Evolutionary conservation across 30 jellyfish, hydroid and myxozoan genomes (phyloP), one percentile per base, ranked within the genome.

Genomic region (Rhopilema esculentum): DNA sequence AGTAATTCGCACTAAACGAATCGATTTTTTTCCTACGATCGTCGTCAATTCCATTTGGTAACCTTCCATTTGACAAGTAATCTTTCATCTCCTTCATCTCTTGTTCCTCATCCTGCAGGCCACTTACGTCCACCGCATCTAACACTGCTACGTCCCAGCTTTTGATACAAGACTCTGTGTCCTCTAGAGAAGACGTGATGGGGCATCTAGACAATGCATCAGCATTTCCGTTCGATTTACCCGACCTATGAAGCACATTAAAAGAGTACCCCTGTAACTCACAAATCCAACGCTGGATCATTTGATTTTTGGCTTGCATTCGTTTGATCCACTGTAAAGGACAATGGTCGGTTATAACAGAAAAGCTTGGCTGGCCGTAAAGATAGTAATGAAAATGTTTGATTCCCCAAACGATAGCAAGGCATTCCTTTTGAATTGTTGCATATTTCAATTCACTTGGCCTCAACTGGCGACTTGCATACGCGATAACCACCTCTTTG

Each of bases 391-490:
- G 82, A 68, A 80, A 80, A 30, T 66, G 0, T 30, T 63, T 80
- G 4, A 80, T 26, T 21, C 71, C 85, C 88, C 85, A 30, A 7
- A 66, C 70, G 30, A 80, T 0, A 24, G 68, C 62, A 23, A 49
- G 0, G 0, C 8, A 21, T 49, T 52, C 82, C n/a, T n/a, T n/a
- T n/a, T n/a, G n/a, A n/a, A n/a, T n/a, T n/a, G n/a, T n/a, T n/a
- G n/a, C n/a, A n/a, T 66, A 26, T 23, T 80, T 80, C 19, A 20
- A 24, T 49, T 87, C 87, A 33, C 84, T 0, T 2, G 51, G 40
- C 21, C 48, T 87, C 79, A 87, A 32, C 20, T 18, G 48, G 64
- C 89, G 72, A 25, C 93, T 66, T 15, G 93, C 93, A 80, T 75
- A 87, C 6, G 93, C 78, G 40, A 87, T 50, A 17, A 80, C 96